A percentile compares a stretch with the other conserved stretches of the same genome.
These are phyloP conservation scores for Propithecus coquereli DNA, from an alignment of 2,113 vertebrate genomes.

Conservation along the genomic window DNA sequence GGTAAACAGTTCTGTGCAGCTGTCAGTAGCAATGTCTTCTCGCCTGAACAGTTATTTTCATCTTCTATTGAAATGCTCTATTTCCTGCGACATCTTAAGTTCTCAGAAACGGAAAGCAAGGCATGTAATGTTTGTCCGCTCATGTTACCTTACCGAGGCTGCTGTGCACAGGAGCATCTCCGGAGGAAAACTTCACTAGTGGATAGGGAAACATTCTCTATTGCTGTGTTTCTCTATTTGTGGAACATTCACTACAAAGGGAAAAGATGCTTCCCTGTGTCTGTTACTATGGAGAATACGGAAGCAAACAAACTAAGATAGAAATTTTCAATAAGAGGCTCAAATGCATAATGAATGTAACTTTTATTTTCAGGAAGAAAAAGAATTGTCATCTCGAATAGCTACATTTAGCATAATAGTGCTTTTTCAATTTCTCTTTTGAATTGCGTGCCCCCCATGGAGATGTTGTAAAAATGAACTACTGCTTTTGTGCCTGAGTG, in stretches of 20 bases:
- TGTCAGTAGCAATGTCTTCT: background rate
- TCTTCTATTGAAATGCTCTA: background rate
- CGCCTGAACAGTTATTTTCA: background rate
- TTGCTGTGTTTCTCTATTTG: background rate
- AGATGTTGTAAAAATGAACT: background rate
- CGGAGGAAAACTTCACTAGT: slow-evolving; percentile 16
- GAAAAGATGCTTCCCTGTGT: background rate
- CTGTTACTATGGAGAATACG: slow-evolving; percentile 23
- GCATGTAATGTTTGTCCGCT: background rate
- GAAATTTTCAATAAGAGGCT: background rate
- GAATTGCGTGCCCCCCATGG: background rate
- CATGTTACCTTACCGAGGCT: background rate
- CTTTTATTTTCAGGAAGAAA: background rate
- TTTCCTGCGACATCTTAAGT: background rate
- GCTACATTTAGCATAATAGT: background rate
- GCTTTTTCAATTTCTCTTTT: slow-evolving; percentile 35
- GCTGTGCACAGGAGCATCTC: background rate
- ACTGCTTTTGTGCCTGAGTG: slow-evolving; percentile 32
- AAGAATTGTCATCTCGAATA: slow-evolving; percentile 31
- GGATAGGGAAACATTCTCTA: background rate
- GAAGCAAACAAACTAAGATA: background rate
- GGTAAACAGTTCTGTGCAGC: background rate
- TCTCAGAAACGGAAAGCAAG: background rate
- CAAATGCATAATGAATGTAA: background rate
- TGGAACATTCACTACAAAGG: background rate